Evolutionary conservation across 1,140 invertebrate genomes (phyloP), one percentile per base, ranked within the genome.

Genomic region (Phymorhynchus buccinoides): DNA sequence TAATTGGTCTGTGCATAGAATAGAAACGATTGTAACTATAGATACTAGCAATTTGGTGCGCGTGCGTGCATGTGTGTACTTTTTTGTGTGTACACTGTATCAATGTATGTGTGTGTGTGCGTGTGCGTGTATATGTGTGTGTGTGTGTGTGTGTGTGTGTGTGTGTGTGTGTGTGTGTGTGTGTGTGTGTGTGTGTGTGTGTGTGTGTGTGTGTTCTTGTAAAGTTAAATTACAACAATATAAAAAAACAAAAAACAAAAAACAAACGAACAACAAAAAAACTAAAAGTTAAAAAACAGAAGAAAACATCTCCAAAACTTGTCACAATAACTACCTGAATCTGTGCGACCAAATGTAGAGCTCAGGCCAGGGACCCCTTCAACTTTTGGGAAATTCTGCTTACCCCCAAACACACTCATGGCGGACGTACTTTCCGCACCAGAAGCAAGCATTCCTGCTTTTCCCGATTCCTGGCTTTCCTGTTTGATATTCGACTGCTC

Each of bases 351-450:
- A 37, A n/a, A 30, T 35, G 30, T 41, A 14, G 27, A 75, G n/a
- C 39, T 78, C 39, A 27, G n/a, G n/a, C 39, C 30, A 4, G 7
- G 22, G 39, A 35, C 52, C 32, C n/a, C 79, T 7, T 62, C 30
- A 3, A 12, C 27, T 66, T 37, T 68, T 52, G 37, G 44, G 68
- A 56, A 85, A 44, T 3, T 22, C 16, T 12, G 12, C n/a, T 66
- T 52, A n/a, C 75, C 75, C 66, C 75, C 83, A 79, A 84, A 84
- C 1, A 84, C 44, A 41, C 44, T 56, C 16, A 39, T 6, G 14
- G 9, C 39, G 44, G 44, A 3, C 27, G 66, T 16, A 30, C 32
- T n/a, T 48, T 75, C 82, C 30, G 9, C 41, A 12, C 6, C 30
- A 14, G 39, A 22, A 27, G 35, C 41, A 18, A 30, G n/a, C 6